Evolutionary conservation across 1,140 invertebrate genomes (phyloP).

Genomic region (Eupeodes corollae): DNA sequence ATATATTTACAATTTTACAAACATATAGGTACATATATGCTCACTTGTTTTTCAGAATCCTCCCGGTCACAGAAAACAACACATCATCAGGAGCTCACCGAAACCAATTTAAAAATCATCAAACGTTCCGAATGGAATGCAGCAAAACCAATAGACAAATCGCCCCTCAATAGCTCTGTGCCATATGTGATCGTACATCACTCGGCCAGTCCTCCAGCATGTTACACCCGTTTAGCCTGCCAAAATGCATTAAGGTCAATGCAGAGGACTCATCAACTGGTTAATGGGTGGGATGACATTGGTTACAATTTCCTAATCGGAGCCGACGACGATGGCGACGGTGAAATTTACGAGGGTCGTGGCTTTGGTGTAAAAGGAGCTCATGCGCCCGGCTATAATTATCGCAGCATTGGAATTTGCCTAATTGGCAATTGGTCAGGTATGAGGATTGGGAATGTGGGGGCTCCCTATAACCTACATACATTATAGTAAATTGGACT

Average conservation of each 20-base stretch:
- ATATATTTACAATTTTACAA: no score
- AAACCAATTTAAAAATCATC: slow-evolving; percentile 3
- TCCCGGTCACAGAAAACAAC: background rate
- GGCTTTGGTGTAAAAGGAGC: slow-evolving; percentile 56
- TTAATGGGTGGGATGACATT: slow-evolving; percentile 43
- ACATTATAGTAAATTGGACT: no score
- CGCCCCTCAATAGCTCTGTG: slow-evolving; percentile 31
- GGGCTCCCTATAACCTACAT: no score
- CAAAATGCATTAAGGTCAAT: slow-evolving; percentile 36
- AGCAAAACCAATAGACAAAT: background rate
- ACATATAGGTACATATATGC: background rate
- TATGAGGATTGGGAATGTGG: background rate
- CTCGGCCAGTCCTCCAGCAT: slow-evolving; percentile 44
- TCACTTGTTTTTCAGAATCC: background rate
- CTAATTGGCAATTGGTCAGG: slow-evolving; percentile 39
- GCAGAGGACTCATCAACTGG: slow-evolving; percentile 44
- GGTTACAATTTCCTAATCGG: slow-evolving; percentile 58
- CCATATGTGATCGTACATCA: slow-evolving; percentile 62
- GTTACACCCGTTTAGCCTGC: slow-evolving; percentile 39
- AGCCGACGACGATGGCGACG: slow-evolving; percentile 44
- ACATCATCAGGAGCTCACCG: background rate
- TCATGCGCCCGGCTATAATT: slow-evolving; percentile 53
- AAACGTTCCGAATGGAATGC: slow-evolving; percentile 4
- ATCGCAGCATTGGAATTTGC: slow-evolving; percentile 53
- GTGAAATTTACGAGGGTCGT: slow-evolving; percentile 38